These are phyloP conservation scores for Acrocephalus kingi DNA, from an alignment of 2,113 vertebrate species.

Conservation along the genomic window DNA sequence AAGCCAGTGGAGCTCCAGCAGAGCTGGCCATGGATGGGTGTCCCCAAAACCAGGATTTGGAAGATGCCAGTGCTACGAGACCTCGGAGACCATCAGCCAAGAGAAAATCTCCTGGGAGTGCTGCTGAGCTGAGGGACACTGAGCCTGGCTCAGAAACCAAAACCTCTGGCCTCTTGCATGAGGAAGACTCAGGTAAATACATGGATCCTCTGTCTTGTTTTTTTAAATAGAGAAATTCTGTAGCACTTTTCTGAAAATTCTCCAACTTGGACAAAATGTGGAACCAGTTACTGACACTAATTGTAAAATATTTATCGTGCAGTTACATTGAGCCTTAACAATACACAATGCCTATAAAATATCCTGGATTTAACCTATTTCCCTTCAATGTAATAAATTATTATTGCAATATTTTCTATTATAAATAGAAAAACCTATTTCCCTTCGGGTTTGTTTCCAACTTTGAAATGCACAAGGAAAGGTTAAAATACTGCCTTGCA, in stretches of 20 bases:
- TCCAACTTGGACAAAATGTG: fast-evolving
- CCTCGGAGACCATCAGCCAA: conserved; percentile 39
- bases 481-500: background rate
- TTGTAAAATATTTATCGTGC: background rate
- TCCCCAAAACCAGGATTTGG: background rate
- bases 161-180: background rate
- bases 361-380: background rate
- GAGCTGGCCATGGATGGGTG: fast-evolving
- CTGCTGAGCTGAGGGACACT: background rate
- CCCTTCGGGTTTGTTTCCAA: background rate
- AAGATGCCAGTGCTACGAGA: background rate
- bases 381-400: background rate
- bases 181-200: conserved; percentile 20
- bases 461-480: background rate
- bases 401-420: no score
- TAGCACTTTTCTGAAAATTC: background rate
- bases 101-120: conserved; percentile 6
- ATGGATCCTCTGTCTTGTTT: background rate
- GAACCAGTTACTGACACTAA: background rate
- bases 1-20: background rate
- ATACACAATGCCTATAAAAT: background rate
- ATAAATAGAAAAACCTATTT: no score
- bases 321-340: background rate
- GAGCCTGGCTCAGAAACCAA: background rate
- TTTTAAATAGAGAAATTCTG: background rate